Conservation (phyloP, 2,797 vertebrate species). For the Otolemur crassicaudatus region DNA sequence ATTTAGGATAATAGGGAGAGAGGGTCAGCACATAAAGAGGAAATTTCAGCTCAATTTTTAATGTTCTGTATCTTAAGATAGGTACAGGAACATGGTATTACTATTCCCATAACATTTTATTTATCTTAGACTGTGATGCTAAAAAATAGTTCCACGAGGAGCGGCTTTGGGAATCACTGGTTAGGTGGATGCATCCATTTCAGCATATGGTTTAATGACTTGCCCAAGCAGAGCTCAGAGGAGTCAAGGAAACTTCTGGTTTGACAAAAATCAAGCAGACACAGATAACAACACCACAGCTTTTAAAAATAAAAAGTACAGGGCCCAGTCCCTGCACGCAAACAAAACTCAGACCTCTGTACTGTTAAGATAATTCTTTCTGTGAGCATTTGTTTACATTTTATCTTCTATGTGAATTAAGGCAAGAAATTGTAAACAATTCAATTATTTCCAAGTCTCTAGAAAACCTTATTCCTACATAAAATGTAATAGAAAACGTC, state of each 20-base stretch:
- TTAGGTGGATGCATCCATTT: background rate
- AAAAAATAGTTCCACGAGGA: background rate
- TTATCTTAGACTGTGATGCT: background rate
- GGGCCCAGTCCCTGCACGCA: background rate
- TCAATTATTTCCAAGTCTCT: constrained; percentile 45
- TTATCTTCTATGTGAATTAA: constrained; percentile 4
- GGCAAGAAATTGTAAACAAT: background rate
- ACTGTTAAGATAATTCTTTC: background rate
- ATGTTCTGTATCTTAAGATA: background rate
- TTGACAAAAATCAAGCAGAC: background rate
- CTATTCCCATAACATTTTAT: background rate
- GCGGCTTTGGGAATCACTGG: background rate
- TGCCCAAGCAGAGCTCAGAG: background rate
- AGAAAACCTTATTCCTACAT: background rate
- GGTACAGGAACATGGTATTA: background rate
- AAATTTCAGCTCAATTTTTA: background rate
- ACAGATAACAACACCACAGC: background rate
- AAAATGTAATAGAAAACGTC: background rate
- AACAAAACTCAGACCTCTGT: background rate
- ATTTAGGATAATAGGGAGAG: background rate
- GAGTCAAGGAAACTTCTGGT: background rate
- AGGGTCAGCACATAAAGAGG: background rate
- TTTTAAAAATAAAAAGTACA: background rate
- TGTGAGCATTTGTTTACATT: background rate
- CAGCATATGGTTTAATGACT: background rate